These are phyloP conservation scores for Cuniculus paca DNA, from an alignment of 2,797 vertebrate genomes.

Conservation along the genomic window DNA sequence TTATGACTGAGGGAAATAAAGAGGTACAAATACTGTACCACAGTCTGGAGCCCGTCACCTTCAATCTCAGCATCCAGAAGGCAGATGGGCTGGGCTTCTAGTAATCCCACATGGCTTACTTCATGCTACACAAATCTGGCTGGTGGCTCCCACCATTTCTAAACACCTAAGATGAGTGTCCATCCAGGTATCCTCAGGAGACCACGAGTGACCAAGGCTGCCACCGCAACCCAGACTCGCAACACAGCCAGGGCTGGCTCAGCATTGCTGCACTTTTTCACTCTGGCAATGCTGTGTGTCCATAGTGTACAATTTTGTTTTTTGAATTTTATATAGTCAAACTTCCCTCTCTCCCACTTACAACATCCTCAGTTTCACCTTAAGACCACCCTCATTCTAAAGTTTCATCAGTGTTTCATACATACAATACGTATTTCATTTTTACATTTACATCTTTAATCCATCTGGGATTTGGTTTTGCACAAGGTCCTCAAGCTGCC, in stretches of 20 bases:
- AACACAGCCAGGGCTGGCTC: neutral
- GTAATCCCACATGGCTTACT: neutral
- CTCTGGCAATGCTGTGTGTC: neutral
- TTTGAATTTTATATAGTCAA: neutral
- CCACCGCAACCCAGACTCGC: neutral
- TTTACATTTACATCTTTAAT: constrained; percentile 52
- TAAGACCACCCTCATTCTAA: neutral
- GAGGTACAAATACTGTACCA: neutral
- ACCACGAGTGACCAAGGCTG: neutral
- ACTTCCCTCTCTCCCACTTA: neutral
- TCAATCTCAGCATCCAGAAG: neutral
- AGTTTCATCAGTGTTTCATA: constrained; percentile 14
- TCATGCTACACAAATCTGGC: neutral
- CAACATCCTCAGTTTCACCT: neutral
- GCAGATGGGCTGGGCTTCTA: neutral
- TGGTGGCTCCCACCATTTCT: neutral
- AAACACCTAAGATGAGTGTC: neutral
- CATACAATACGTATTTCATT: neutral
- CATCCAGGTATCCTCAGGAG: neutral
- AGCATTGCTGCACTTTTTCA: neutral
- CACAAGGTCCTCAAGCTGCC: neutral
- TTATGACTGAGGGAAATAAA: neutral
- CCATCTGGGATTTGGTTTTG: constrained; percentile 5
- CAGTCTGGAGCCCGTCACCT: neutral
- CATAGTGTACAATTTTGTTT: neutral